These are phyloP conservation scores for Oreochromis spilurus DNA, from an alignment of 2,113 vertebrate species.

Conservation along the genomic window DNA sequence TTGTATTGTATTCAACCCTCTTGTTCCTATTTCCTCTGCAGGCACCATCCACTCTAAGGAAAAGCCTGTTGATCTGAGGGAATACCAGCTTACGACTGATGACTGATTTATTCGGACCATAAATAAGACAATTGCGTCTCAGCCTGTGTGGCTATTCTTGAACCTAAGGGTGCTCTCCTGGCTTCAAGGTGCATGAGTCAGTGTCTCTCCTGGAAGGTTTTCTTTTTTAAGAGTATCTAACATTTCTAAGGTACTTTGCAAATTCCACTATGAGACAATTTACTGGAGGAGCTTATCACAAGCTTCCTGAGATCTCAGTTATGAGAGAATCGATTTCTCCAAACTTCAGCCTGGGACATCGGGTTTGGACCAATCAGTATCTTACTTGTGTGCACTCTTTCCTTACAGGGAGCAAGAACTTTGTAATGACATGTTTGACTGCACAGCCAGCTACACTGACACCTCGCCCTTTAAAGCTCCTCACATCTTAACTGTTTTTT, in stretches of 20 bases:
- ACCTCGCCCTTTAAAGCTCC: background rate
- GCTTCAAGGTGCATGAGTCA: conserved; percentile 3
- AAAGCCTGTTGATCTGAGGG: background rate
- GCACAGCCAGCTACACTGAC: background rate
- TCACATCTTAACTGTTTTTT: background rate
- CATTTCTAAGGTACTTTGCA: background rate
- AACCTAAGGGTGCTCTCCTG: background rate
- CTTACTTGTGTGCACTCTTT: background rate
- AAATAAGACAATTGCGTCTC: background rate
- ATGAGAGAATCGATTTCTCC: background rate
- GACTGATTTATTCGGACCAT: background rate
- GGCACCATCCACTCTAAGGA: background rate
- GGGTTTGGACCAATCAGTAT: background rate
- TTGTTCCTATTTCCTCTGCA: conserved; percentile 31
- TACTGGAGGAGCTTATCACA: background rate
- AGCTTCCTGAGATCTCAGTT: background rate
- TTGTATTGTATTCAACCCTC: background rate
- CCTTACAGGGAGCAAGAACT: background rate
- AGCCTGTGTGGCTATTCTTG: background rate
- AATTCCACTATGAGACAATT: background rate
- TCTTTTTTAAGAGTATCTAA: background rate
- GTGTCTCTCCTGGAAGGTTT: background rate
- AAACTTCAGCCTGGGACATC: background rate
- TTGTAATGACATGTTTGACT: background rate
- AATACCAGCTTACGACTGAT: background rate